Conservation (phyloP, 2,113 vertebrate genomes). For the Sphaerodactylus townsendi region DNA sequence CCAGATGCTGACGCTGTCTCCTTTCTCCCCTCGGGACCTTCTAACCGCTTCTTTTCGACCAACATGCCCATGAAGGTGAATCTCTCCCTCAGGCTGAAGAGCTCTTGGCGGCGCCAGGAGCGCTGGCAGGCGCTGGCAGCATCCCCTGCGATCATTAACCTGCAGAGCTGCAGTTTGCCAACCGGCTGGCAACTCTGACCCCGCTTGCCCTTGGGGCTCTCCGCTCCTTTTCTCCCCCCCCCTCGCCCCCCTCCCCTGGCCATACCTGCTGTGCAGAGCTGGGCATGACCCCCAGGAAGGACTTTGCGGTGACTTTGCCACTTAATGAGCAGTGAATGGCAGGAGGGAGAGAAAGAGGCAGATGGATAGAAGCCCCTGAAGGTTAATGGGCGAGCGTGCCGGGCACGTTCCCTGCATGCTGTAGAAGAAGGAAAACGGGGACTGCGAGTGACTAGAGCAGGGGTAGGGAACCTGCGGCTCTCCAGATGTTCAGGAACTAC, state of each 20-base stretch:
- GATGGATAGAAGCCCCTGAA: background rate
- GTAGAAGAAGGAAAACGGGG: background rate
- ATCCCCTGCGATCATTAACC: too few species aligned
- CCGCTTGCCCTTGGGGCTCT: background rate
- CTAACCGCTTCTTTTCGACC: background rate
- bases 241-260: too few species aligned
- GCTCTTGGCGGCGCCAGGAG: too few species aligned
- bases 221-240: too few species aligned
- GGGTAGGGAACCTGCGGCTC: too few species aligned
- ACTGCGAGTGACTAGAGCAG: too few species aligned
- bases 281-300: background rate
- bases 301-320: background rate
- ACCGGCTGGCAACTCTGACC: background rate
- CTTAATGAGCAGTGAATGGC: background rate
- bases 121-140: too few species aligned
- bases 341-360: background rate
- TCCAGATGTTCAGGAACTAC: too few species aligned
- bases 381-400: background rate
- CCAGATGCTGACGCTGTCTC: background rate
- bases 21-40: accelerated
- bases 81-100: background rate
- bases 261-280: background rate
- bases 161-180: background rate
- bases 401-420: too few species aligned
- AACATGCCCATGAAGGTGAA: background rate